Evolutionary conservation across 2,888 invertebrate species (phyloP).

Genomic region (Tupiocoris notatus): DNA sequence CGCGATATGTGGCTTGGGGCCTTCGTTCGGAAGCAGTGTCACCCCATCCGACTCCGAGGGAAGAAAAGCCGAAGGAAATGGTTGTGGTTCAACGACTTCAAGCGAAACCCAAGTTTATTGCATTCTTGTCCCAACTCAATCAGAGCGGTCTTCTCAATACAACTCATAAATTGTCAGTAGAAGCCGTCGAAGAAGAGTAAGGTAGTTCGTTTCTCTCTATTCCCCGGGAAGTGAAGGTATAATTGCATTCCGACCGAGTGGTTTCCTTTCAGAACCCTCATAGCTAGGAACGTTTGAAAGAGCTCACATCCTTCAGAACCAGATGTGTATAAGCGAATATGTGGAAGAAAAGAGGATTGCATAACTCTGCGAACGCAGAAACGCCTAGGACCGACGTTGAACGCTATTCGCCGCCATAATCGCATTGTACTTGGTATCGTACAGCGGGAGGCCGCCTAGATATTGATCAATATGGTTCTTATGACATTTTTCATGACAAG

Average conservation of each 20-base stretch:
- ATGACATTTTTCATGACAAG: too few species aligned
- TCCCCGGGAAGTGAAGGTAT: not conserved
- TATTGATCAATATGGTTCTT: too few species aligned
- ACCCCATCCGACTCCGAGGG: not conserved
- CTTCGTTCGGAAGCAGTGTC: not conserved
- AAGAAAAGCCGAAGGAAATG: not conserved
- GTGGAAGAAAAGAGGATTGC: not conserved
- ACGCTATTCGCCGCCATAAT: not conserved
- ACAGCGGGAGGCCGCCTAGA: too few species aligned
- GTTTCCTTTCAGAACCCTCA: not conserved
- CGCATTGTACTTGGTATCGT: too few species aligned
- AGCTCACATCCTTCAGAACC: not conserved
- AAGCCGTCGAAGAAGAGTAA: not conserved
- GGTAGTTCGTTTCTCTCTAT: not conserved
- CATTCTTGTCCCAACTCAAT: constrained; percentile 38
- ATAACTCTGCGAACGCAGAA: not conserved
- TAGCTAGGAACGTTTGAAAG: not conserved
- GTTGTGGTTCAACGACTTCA: not conserved
- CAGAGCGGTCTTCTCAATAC: constrained; percentile 40
- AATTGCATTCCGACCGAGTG: constrained; percentile 26
- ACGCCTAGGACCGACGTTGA: not conserved
- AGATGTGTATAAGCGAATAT: not conserved
- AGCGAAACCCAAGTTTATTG: constrained; percentile 29
- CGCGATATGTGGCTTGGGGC: not conserved
- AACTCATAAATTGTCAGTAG: constrained; percentile 39